Base-by-base conservation (phyloP, 1,140 invertebrate species). In the Physella acuta region DNA sequence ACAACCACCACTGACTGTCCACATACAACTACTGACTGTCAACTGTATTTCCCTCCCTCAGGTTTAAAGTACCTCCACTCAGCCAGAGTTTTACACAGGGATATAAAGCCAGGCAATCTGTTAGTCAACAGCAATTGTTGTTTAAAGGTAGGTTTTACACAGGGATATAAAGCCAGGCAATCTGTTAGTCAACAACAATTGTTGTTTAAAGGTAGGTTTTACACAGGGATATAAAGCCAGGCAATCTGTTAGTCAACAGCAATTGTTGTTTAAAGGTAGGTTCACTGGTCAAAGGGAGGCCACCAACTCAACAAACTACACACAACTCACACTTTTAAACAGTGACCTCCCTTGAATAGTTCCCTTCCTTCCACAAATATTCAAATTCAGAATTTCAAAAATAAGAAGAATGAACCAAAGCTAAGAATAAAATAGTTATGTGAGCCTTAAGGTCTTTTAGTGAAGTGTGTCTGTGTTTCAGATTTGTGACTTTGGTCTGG, bases 161-260 rank as follows among this genome's bases (percentile, higher is more conserved):
- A 89, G 97, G 82, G 97, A 99, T 86, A 98, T 99, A 79, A 99
- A 99, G 84, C 97, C 97, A n/a, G 96, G 96, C 68, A 99, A 99
- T 86, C 88, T 99, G 68, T 88, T 99, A 78, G 96, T 99, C 76
- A 99, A 99, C 87, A 95, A 93, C 84, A 98, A 99, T 87, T 99
- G 97, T 87, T 93, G 97, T 79, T 89, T 99, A 72, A 98, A 98
- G 90, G 92, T 93, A 84, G 86, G 98, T 99, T 82, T 89, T 99
- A 56, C 97, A 99, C 87, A 89, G 97, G 82, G 97, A 99, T 86
- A 98, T 99, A 79, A 99, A 99, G 84, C 97, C 97, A n/a, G 96
- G 96, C 68, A 99, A 99, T 86, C 88, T 99, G 68, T 88, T 99
- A 78, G 96, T 99, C 76, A 99, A 99, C 87, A 95, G 94, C 84